Percentiles rank a stretch among this genome's conserved stretches.
Conservation (phyloP, 1,140 invertebrate species). For the Drosophila ananassae region DNA sequence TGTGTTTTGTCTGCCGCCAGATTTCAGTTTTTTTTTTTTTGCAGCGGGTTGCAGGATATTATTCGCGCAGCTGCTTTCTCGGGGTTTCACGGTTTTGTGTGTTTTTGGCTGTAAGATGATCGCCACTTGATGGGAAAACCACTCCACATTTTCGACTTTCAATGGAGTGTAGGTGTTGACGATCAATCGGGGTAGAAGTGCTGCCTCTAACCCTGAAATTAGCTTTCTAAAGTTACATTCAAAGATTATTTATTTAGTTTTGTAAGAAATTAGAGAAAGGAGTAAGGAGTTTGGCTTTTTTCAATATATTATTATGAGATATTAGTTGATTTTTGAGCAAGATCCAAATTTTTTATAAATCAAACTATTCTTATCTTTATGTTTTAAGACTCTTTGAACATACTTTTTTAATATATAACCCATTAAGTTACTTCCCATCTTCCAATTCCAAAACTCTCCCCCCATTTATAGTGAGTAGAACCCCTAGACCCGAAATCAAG, state of each 20-base stretch:
- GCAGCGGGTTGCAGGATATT: slow-evolving; percentile 50
- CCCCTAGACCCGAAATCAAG: not conserved
- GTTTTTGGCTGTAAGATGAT: slow-evolving; percentile 57
- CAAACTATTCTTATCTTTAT: too few relatives aligned
- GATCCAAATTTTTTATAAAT: too few relatives aligned
- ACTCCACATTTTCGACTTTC: slow-evolving; percentile 15
- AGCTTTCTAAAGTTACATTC: slow-evolving; percentile 24
- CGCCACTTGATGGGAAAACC: slow-evolving; percentile 45
- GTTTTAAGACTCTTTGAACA: too few relatives aligned
- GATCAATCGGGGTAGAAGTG: slow-evolving; percentile 21
- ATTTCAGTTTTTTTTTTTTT: slow-evolving; percentile 51
- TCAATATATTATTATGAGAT: too few relatives aligned
- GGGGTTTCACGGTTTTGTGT: slow-evolving; percentile 33
- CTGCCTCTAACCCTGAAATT: slow-evolving; percentile 34
- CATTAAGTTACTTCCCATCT: not conserved
- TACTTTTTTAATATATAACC: not conserved
- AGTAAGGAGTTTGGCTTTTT: too few relatives aligned
- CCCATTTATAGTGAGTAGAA: not conserved
- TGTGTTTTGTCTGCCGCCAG: slow-evolving; percentile 51
- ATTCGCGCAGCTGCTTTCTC: slow-evolving; percentile 58
- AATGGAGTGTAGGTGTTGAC: slow-evolving; percentile 53
- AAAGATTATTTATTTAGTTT: not conserved
- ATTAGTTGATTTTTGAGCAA: too few relatives aligned
- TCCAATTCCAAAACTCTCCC: not conserved
- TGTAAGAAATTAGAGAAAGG: too few relatives aligned